Percentiles rank a stretch among this genome's conserved stretches.
Evolutionary conservation across 2,888 invertebrate genomes (phyloP).

Genomic region (Papilio elwesi): DNA sequence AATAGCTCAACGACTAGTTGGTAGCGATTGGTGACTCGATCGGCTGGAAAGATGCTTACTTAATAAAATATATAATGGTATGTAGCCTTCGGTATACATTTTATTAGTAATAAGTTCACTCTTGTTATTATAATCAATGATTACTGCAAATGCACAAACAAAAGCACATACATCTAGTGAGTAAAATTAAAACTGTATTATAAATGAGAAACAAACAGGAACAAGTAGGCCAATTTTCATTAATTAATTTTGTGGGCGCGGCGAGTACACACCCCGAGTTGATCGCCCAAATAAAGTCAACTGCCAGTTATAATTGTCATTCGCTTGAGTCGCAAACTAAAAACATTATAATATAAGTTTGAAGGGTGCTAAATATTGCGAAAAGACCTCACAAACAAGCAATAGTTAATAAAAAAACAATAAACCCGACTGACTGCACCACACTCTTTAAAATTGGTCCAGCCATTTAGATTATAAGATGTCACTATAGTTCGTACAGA

Average conservation of each 20-base stretch:
- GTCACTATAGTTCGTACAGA: too few relatives aligned
- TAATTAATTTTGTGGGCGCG: constrained; percentile 69
- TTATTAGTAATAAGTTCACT: not conserved
- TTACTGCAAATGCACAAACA: not conserved
- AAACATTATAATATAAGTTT: not conserved
- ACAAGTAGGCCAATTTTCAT: constrained; percentile 53
- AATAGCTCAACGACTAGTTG: too few relatives aligned
- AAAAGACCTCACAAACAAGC: too few relatives aligned
- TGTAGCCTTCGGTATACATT: too few relatives aligned
- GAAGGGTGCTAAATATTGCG: too few relatives aligned
- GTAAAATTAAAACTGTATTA: constrained; percentile 2
- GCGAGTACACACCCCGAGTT: constrained; percentile 57
- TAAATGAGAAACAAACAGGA: constrained; percentile 1
- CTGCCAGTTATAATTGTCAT: constrained; percentile 40
- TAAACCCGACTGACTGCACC: too few relatives aligned
- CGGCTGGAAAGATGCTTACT: too few relatives aligned
- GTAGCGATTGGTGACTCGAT: too few relatives aligned
- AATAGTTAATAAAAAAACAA: too few relatives aligned
- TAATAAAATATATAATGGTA: too few relatives aligned
- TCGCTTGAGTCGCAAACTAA: not conserved
- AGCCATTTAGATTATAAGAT: too few relatives aligned
- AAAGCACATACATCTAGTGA: not conserved
- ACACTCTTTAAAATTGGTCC: too few relatives aligned
- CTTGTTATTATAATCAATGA: not conserved
- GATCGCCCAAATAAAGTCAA: constrained; percentile 55